Base-by-base conservation (phyloP, 1,140 invertebrate species). In the Drosophila repleta region DNA sequence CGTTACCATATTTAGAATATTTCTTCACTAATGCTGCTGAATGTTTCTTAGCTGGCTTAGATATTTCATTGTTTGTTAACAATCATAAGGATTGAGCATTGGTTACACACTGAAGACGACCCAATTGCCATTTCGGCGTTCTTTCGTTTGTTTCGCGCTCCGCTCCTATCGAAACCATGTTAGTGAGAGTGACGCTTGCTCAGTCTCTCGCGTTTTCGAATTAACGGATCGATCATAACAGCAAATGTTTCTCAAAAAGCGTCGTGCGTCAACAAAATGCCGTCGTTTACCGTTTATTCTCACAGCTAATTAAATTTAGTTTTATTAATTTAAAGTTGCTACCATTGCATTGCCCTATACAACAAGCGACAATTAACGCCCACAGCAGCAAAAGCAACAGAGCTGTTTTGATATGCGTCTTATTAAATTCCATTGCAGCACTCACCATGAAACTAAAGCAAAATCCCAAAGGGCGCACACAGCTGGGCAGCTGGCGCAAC, bases 191-290 rank as follows among this genome's bases (percentile, higher is more conserved):
- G 39, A 53, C 53, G 71, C 32, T 37, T 55, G 26, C 48, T 58
- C 56, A 39, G 20, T 49, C 43, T 17, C 48, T 74, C 48, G 18
- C 53, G 11, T 21, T 53, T 84, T 85, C 70, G 49, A 85, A 85
- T 78, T 85, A 85, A 85, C 82, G 81, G 81, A 84, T 80, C 81
- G 65, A 76, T 68, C 49, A 72, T 67, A 80, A 77, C 63, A 85
- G 79, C 77, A 87, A 85, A 87, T 81, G 79, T 76, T 88, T 75
- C 65, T 66, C 60, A 53, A 56, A 51, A 11, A 32, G 52, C 63
- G 68, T 41, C 58, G 49, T 83, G 75, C 68, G 61, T 78, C 67
- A 64, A 81, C 71, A 88, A 88, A 63, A 88, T 87, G 82, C 49
- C 83, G 83, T 76, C 64, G 10, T 24, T 65, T 88, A 85, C 82